A percentile compares a stretch with the other conserved stretches of the same genome.
Evolutionary conservation across 2,888 invertebrate genomes (phyloP).

Genomic region (Polymixis flavicincta): DNA sequence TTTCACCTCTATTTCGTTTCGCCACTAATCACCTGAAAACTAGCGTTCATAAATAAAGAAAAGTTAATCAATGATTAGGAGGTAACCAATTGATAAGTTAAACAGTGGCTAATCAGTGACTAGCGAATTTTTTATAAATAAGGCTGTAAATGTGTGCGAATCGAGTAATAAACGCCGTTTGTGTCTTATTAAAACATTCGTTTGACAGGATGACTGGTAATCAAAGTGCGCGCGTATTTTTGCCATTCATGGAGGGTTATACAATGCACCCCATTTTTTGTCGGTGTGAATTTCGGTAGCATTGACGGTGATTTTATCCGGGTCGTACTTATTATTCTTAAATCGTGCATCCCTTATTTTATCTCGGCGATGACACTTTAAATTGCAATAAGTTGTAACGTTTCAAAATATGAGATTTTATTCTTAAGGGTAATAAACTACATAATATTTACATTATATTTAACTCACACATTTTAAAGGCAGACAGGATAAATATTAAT

Average conservation of each 20-base stretch:
- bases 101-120: too few relatives aligned
- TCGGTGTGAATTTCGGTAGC: not conserved
- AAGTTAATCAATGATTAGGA: too few relatives aligned
- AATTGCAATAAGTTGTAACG: not conserved
- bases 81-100: too few relatives aligned
- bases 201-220: not conserved
- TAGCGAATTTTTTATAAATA: too few relatives aligned
- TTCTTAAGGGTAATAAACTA: not conserved
- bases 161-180: too few relatives aligned
- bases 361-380: not conserved
- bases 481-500: not conserved
- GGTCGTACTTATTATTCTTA: constrained; percentile 5
- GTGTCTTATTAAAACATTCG: not conserved
- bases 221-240: not conserved
- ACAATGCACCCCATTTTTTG: constrained; percentile 28
- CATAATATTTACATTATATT: not conserved
- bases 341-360: not conserved
- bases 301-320: not conserved
- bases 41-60: too few relatives aligned
- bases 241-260: constrained; percentile 10
- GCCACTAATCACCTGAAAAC: too few relatives aligned
- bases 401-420: not conserved
- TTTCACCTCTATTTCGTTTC: too few relatives aligned
- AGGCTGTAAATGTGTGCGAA: too few relatives aligned
- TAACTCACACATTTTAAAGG: not conserved